phyloP scores from a whole-genome alignment of 2,888 invertebrate genomes.

The Ecliptopera silaceata region DNA sequence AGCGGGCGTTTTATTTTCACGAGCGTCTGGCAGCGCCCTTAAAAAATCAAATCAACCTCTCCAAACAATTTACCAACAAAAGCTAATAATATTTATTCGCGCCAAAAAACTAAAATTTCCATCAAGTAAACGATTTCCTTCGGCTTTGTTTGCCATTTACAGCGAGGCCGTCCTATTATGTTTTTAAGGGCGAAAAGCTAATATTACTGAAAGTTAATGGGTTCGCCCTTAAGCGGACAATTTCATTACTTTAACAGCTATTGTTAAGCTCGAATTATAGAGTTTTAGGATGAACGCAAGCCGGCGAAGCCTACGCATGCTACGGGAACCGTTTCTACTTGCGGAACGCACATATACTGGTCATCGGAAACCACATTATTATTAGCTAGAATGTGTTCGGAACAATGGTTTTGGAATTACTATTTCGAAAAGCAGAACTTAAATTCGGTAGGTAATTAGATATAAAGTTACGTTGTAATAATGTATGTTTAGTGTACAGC shows the following conservation, averaged over 20 bases:
- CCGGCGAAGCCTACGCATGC: neutral
- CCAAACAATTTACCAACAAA: conserved; percentile 3
- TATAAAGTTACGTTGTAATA: too few species aligned
- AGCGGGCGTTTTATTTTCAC: too few species aligned
- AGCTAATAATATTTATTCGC: conserved; percentile 8
- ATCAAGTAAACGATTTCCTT: conserved; percentile 17
- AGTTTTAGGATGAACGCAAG: conserved; percentile 7
- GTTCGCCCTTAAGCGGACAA: conserved; percentile 30
- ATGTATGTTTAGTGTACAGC: too few species aligned
- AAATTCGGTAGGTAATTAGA: too few species aligned
- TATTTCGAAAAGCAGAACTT: too few species aligned
- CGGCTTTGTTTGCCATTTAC: conserved; percentile 26
- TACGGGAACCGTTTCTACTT: too few species aligned
- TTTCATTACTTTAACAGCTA: conserved; percentile 34
- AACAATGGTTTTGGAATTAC: too few species aligned
- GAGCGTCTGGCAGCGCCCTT: neutral
- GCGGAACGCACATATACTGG: too few species aligned
- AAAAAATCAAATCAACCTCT: conserved; percentile 9
- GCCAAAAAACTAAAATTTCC: conserved; percentile 22
- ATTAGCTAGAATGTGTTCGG: too few species aligned
- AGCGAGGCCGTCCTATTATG: conserved; percentile 32
- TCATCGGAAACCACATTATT: too few species aligned
- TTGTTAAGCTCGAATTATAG: conserved; percentile 27
- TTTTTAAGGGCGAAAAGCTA: conserved; percentile 27
- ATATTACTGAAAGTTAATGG: conserved; percentile 35